Percentiles rank a stretch among this genome's conserved stretches.
phyloP scores from a whole-genome alignment of 2,888 invertebrate species.

The Erebia aethiops region DNA sequence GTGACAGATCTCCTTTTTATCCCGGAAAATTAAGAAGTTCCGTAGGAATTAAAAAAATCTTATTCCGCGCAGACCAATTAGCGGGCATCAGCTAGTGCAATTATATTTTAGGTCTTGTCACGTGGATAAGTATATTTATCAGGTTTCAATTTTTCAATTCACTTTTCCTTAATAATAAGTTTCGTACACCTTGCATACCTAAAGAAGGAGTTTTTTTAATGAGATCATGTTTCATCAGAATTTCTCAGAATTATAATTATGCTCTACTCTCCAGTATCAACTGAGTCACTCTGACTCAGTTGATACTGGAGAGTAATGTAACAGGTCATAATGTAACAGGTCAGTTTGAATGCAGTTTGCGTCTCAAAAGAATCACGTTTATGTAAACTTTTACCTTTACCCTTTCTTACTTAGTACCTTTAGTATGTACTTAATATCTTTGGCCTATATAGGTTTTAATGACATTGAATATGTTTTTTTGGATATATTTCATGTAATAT shows the following conservation, averaged over 20 bases:
- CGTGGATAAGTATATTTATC: too few relatives aligned
- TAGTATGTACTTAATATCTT: too few relatives aligned
- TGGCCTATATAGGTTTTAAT: too few relatives aligned
- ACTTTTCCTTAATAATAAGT: background rate
- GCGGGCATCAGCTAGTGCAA: too few relatives aligned
- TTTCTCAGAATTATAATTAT: constrained; percentile 19
- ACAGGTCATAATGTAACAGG: background rate
- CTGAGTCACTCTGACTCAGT: too few relatives aligned
- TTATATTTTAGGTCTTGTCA: too few relatives aligned
- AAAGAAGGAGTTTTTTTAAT: constrained; percentile 4
- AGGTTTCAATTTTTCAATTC: background rate
- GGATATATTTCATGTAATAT: too few relatives aligned
- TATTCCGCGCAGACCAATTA: too few relatives aligned
- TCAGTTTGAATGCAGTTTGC: background rate
- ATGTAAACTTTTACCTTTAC: constrained; percentile 7
- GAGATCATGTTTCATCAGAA: constrained; percentile 5
- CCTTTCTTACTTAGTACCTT: background rate
- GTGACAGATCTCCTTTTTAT: too few relatives aligned
- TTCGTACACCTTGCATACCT: background rate
- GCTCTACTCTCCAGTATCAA: constrained; percentile 8
- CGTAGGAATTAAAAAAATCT: too few relatives aligned
- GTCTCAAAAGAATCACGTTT: background rate
- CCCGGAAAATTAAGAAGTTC: too few relatives aligned
- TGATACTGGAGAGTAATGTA: background rate
- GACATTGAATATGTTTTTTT: too few relatives aligned